Evolutionary conservation across 1,140 invertebrate genomes (phyloP), one percentile per base, ranked within the genome.

Genomic region (Mamestra configurata): DNA sequence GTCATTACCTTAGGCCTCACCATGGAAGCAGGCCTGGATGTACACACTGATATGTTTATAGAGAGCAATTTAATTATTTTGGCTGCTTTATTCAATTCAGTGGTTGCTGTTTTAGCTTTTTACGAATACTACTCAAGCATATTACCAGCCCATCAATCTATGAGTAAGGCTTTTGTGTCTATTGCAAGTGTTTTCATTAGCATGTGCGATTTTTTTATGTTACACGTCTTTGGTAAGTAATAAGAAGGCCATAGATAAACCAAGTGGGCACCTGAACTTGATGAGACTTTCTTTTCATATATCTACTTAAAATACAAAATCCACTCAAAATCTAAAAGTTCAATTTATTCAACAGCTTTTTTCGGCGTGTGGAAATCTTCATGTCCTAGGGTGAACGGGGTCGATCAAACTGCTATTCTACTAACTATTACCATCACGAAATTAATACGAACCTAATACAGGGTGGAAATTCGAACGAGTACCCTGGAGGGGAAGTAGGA

Each of bases 1-100:
- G 70, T 91, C 0, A 64, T 91, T 4, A 86, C 82, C 4, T 72
- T 92, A 18, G 90, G 91, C 20, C 77, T 93, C 10, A 59, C 90
- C 7, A 49, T 90, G 11, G 89, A 93, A 80, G 81, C 84, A 1
- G 90, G 88, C 1, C 64, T 93, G 20, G 68, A 87, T n/a, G 15
- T 88, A 13, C 15, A 84, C 0, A 84, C 81, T 1, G 83, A 90
- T 40, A 83, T 78, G 61, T 84, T 84, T 13, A 53, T 89, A n/a
- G 89, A 87, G 71, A 73, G 61, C 20, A 37, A 75, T 11, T 89
- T 90, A 70, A 53, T 91, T 61, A 35, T 81, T 7, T 27, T 57
- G 15, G 89, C 83, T 8, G 81, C 88, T 0, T 4, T 86, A 11
- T 73, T 89, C 6, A 90, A 86, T 68, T 8, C 88, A 6, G 4